Evolutionary conservation across 2,797 vertebrate species (phyloP).

Genomic region (Natrix natrix): DNA sequence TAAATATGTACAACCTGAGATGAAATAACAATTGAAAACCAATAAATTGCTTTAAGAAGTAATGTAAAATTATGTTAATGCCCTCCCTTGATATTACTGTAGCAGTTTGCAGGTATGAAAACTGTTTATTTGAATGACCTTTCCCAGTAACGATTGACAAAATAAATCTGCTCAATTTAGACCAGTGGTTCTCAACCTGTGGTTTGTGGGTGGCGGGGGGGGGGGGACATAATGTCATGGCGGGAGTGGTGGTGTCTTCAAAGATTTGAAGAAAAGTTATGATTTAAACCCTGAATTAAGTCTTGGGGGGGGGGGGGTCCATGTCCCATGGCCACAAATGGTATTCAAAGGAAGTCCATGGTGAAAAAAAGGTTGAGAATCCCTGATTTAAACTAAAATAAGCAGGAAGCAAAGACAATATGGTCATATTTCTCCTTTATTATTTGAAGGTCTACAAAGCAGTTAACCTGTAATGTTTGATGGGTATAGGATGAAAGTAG

Average conservation of each 20-base stretch:
- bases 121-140: background rate
- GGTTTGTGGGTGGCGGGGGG: background rate
- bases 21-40: background rate
- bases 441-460: background rate
- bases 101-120: background rate
- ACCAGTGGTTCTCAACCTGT: background rate
- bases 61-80: background rate
- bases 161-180: background rate
- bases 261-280: background rate
- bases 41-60: background rate
- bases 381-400: background rate
- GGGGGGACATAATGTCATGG: background rate
- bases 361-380: background rate
- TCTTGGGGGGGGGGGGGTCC: background rate
- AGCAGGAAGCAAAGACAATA: background rate
- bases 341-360: background rate
- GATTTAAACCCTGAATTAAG: background rate
- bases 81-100: background rate
- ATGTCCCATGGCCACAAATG: background rate
- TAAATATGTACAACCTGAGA: background rate
- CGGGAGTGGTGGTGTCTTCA: background rate
- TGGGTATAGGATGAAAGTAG: background rate
- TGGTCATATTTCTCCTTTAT: background rate
- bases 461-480: background rate
- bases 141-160: background rate